These are phyloP conservation scores for Micoletzkya japonica DNA, from an alignment of 2,888 invertebrate genomes.

Conservation along the genomic window DNA sequence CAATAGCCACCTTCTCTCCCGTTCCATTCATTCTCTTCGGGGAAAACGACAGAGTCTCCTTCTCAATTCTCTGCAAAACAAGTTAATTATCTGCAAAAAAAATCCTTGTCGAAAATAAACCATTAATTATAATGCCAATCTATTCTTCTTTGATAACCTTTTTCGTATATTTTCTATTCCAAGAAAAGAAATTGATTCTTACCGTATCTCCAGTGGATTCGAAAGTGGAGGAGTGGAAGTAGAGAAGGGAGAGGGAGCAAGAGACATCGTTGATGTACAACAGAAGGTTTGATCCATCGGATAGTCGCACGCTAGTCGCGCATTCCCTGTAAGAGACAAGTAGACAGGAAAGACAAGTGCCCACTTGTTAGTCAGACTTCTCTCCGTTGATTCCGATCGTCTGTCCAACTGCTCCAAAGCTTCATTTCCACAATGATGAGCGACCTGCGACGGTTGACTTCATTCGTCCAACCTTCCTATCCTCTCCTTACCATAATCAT, in stretches of 20 bases:
- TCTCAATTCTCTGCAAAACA: constrained; percentile 37
- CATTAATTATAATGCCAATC: background rate
- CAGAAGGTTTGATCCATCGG: constrained; percentile 11
- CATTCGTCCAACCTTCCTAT: background rate
- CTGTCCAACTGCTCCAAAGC: constrained; percentile 16
- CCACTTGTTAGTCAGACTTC: background rate
- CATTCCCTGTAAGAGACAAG: background rate
- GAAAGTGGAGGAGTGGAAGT: background rate
- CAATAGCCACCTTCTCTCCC: constrained; percentile 36
- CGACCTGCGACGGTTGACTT: background rate
- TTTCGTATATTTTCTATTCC: too few relatives aligned
- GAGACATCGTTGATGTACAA: constrained; percentile 12
- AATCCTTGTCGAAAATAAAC: too few relatives aligned
- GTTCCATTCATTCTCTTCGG: constrained; percentile 31
- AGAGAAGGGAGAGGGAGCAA: background rate
- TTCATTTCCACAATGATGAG: background rate
- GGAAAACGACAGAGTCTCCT: constrained; percentile 37
- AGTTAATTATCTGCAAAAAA: too few relatives aligned
- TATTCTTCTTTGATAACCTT: background rate
- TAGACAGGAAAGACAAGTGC: too few relatives aligned
- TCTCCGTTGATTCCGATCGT: background rate
- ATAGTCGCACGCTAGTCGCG: background rate
- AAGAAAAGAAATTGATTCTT: too few relatives aligned
- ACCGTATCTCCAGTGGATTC: constrained; percentile 10
- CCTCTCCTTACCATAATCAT: constrained; percentile 20